Percentiles rank a stretch among this genome's conserved stretches.
phyloP scores from a whole-genome alignment of 1,140 invertebrate species.

The Drosophila jambulina region DNA sequence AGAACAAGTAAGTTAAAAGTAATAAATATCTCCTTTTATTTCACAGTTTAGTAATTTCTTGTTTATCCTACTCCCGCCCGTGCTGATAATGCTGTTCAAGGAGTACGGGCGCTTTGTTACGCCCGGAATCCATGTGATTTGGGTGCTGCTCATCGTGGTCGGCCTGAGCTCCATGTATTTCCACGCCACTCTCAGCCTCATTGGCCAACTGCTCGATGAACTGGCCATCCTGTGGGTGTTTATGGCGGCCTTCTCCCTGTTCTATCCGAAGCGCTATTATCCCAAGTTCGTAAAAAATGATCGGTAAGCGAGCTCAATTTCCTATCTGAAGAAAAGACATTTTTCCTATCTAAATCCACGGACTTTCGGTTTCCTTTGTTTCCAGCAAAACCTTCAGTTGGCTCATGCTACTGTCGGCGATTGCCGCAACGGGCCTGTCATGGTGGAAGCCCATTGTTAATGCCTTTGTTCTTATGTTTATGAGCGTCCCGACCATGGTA shows the following conservation, averaged over 20 bases:
- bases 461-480: conserved; percentile 92
- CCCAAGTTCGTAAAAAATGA: conserved; percentile 88
- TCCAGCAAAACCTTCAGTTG: conserved; percentile 86
- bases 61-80: conserved; percentile 91
- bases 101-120: conserved; percentile 91
- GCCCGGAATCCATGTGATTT: conserved; percentile 91
- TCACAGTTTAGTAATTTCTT: conserved; percentile 91
- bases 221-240: conserved; percentile 93
- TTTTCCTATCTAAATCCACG: conserved; percentile 14
- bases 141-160: conserved; percentile 91
- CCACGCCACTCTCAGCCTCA: conserved; percentile 92
- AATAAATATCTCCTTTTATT: conserved; percentile 14
- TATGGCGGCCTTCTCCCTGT: conserved; percentile 90
- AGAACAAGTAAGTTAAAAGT: background rate
- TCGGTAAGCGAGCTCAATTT: conserved; percentile 86
- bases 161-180: conserved; percentile 93
- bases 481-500: conserved; percentile 89
- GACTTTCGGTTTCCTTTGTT: conserved; percentile 45
- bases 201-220: conserved; percentile 92
- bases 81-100: conserved; percentile 91
- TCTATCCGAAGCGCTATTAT: conserved; percentile 90
- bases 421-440: conserved; percentile 89
- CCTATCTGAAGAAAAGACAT: background rate
- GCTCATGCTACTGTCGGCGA: conserved; percentile 87
- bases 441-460: conserved; percentile 91